These are phyloP conservation scores for Rhamnusium bicolor DNA, from an alignment of 2,888 invertebrate genomes.

Conservation along the genomic window DNA sequence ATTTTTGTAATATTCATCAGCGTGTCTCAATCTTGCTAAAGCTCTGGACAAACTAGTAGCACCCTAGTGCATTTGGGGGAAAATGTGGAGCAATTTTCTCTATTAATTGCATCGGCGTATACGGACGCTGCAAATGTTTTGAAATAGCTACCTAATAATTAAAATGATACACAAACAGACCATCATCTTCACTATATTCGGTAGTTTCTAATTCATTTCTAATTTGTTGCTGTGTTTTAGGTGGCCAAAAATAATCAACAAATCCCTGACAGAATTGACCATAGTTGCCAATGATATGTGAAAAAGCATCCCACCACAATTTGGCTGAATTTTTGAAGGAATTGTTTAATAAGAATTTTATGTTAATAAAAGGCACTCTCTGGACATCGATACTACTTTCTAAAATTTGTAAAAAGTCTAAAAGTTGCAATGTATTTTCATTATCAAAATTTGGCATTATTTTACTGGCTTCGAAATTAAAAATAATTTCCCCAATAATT, in stretches of 20 bases:
- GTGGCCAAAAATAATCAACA: constrained; percentile 2
- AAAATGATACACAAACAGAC: background rate
- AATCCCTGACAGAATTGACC: background rate
- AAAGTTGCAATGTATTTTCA: background rate
- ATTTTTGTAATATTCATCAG: background rate
- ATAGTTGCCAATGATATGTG: background rate
- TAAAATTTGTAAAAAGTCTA: background rate
- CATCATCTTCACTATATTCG: background rate
- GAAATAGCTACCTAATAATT: background rate
- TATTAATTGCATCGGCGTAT: background rate
- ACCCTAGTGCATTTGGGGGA: background rate
- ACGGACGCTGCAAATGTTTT: background rate
- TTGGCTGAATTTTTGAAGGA: constrained; percentile 4
- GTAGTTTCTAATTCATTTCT: background rate
- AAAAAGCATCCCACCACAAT: constrained; percentile 15
- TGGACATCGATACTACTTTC: background rate
- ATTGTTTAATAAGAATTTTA: constrained; percentile 13
- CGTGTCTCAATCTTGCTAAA: background rate
- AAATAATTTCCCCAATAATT: background rate
- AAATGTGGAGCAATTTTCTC: background rate
- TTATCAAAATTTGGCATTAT: background rate
- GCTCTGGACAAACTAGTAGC: background rate
- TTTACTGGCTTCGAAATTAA: background rate
- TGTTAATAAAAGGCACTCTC: background rate
- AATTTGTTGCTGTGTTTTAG: background rate